These are phyloP conservation scores for Drosophila mojavensis DNA, from an alignment of 1,140 invertebrate species.

Conservation along the genomic window DNA sequence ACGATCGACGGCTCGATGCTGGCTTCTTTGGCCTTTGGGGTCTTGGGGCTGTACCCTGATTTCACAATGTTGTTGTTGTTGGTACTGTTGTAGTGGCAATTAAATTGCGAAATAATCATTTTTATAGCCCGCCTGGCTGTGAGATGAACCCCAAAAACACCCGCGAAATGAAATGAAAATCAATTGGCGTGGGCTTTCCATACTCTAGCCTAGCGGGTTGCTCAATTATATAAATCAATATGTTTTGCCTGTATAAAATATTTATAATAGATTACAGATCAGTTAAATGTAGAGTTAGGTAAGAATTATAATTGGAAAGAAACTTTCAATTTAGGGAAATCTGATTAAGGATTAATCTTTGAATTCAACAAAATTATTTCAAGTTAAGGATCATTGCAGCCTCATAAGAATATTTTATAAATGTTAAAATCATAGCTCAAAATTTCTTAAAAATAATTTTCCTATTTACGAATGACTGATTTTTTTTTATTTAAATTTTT, in stretches of 20 bases:
- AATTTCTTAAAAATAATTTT: too few relatives aligned
- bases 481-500: too few relatives aligned
- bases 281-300: neutral
- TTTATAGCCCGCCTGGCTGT: slow-evolving; percentile 60
- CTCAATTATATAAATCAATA: neutral
- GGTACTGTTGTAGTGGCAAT: slow-evolving; percentile 57
- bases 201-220: slow-evolving; percentile 6
- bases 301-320: too few relatives aligned
- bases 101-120: slow-evolving; percentile 81
- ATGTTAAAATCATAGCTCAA: too few relatives aligned
- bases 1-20: slow-evolving; percentile 36
- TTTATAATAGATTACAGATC: neutral
- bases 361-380: too few relatives aligned
- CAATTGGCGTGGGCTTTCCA: slow-evolving; percentile 45
- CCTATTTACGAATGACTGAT: too few relatives aligned
- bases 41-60: slow-evolving; percentile 22
- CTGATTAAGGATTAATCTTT: too few relatives aligned
- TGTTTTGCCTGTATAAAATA: neutral
- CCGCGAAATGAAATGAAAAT: slow-evolving; percentile 77
- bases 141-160: slow-evolving; percentile 38
- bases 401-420: too few relatives aligned
- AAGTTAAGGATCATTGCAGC: too few relatives aligned
- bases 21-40: slow-evolving; percentile 64
- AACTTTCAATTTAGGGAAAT: too few relatives aligned
- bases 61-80: neutral